Percentiles rank a stretch among this genome's conserved stretches.
Conservation (phyloP, 2,888 invertebrate species). For the Mythimna lalbum region DNA sequence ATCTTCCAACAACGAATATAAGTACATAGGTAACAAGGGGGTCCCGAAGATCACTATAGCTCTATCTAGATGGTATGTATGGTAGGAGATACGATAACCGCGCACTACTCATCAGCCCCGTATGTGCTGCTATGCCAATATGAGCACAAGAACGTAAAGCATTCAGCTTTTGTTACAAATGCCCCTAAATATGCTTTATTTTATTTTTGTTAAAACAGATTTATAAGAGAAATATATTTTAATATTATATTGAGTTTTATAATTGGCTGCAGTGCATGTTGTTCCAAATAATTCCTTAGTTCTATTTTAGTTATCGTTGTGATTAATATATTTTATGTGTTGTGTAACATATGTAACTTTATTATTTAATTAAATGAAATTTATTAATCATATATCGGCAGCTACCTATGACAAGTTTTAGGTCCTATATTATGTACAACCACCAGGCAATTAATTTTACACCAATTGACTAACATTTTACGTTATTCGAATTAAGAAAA, state of each 20-base stretch:
- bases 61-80: conserved; percentile 1
- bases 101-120: not conserved
- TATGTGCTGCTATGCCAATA: conserved; percentile 13
- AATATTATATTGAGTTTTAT: conserved; percentile 43
- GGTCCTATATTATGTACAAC: conserved; percentile 35
- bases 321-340: conserved; percentile 56
- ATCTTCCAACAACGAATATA: conserved; percentile 24
- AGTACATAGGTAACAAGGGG: conserved; percentile 13
- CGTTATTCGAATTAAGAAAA: conserved; percentile 22
- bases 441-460: conserved; percentile 30
- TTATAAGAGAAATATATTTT: conserved; percentile 47
- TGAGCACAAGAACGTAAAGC: conserved; percentile 33
- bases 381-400: conserved; percentile 56
- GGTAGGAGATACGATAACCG: not conserved
- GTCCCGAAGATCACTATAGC: not conserved
- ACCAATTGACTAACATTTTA: conserved; percentile 14
- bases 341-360: conserved; percentile 41
- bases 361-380: conserved; percentile 38
- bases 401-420: conserved; percentile 50
- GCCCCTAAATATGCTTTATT: conserved; percentile 30
- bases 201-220: conserved; percentile 50
- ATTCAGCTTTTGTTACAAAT: conserved; percentile 18
- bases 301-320: conserved; percentile 60
- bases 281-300: conserved; percentile 61
- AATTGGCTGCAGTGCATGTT: conserved; percentile 45